phyloP scores from a whole-genome alignment of 2,113 vertebrate genomes.

The Megaleporinus macrocephalus region DNA sequence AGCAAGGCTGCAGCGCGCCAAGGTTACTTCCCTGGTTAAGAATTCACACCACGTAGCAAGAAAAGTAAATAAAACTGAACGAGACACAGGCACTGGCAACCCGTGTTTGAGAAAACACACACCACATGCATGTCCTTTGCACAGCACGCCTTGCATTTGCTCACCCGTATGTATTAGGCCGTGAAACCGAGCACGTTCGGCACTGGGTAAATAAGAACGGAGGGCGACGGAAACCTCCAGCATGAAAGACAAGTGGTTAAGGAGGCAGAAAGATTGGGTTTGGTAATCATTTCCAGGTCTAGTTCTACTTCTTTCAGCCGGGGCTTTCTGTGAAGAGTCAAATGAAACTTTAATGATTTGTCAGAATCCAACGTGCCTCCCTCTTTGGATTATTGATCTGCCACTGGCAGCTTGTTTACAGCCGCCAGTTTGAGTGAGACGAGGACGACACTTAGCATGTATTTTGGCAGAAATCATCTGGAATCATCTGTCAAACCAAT shows the following conservation, averaged over 20 bases:
- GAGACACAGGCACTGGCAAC: background rate
- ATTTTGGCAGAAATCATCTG: background rate
- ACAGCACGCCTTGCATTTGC: background rate
- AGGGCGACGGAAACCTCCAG: background rate
- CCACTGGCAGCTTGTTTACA: conserved; percentile 28
- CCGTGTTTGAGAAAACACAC: background rate
- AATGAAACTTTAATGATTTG: conserved; percentile 57
- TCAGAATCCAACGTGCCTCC: conserved; percentile 35
- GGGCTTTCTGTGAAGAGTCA: conserved; percentile 26
- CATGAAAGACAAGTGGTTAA: background rate
- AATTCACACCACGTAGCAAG: background rate
- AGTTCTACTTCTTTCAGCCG: background rate
- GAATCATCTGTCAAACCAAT: background rate
- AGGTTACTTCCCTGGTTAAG: background rate
- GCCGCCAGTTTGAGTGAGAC: background rate
- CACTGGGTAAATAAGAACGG: background rate
- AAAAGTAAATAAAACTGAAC: background rate
- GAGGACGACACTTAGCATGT: background rate
- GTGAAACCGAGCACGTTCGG: background rate
- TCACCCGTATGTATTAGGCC: background rate
- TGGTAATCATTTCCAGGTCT: conserved; percentile 25
- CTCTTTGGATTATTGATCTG: conserved; percentile 57
- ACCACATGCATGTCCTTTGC: background rate
- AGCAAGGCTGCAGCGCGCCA: background rate
- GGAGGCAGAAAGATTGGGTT: background rate